Evolutionary conservation across 2,797 vertebrate species (phyloP).

Genomic region (Phataginus tricuspis): DNA sequence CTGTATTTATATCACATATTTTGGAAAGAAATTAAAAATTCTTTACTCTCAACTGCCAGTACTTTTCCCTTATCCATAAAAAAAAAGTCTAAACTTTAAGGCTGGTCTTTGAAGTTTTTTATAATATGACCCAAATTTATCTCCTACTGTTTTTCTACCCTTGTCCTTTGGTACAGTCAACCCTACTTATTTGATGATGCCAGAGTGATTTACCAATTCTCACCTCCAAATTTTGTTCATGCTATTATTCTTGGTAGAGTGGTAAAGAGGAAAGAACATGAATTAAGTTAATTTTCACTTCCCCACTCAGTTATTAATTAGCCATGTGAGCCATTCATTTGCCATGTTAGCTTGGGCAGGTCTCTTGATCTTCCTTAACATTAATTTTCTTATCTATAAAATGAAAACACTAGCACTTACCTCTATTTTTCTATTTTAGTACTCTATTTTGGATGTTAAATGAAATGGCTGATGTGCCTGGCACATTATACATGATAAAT

Average conservation of each 20-base stretch:
- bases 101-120: conserved; percentile 25
- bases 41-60: conserved; percentile 24
- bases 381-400: neutral
- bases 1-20: conserved; percentile 56
- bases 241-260: neutral
- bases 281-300: conserved; percentile 20
- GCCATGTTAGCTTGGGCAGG: neutral
- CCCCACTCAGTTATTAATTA: neutral
- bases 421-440: neutral
- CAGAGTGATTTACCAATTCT: conserved; percentile 9
- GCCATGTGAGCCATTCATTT: neutral
- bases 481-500: neutral
- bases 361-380: conserved; percentile 21
- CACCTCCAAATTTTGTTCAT: neutral
- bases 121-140: conserved; percentile 38
- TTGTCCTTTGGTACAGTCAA: neutral
- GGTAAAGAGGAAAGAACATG: neutral
- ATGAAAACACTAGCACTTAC: neutral
- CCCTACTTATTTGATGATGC: neutral
- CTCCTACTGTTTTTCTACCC: conserved; percentile 12
- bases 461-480: neutral
- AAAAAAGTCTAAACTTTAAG: conserved; percentile 53
- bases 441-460: conserved; percentile 36
- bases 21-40: conserved; percentile 60
- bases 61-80: conserved; percentile 57